Evolutionary conservation across 2,888 invertebrate species (phyloP).

Genomic region (Drosophila demipolita): DNA sequence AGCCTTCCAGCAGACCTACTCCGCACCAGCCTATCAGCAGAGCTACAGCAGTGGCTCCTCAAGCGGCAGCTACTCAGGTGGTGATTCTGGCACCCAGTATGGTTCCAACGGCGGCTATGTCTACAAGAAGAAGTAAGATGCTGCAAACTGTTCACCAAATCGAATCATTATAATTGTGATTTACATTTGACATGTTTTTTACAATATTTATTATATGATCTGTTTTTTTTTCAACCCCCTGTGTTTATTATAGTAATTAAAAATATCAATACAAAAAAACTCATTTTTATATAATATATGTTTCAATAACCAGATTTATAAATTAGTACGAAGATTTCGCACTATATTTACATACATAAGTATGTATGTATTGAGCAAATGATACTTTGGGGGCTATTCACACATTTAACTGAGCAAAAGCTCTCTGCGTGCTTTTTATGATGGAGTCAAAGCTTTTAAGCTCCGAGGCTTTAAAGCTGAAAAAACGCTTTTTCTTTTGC

Average conservation of each 20-base stretch:
- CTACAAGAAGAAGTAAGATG: conserved; percentile 81
- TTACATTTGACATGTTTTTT: conserved; percentile 33
- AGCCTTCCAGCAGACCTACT: conserved; percentile 41
- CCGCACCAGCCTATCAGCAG: conserved; percentile 42
- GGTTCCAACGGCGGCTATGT: conserved; percentile 83
- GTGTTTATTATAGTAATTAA: conserved; percentile 40
- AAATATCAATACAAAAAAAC: conserved; percentile 17
- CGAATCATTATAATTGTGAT: conserved; percentile 35
- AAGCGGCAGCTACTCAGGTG: conserved; percentile 55
- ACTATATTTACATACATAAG: not conserved
- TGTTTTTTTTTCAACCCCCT: conserved; percentile 37
- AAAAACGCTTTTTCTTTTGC: conserved; percentile 2
- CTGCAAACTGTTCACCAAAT: conserved; percentile 54
- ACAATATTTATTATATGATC: conserved; percentile 25
- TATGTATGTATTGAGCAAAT: not conserved
- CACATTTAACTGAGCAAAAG: conserved; percentile 6
- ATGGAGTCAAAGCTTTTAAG: conserved; percentile 1
- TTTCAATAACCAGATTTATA: conserved; percentile 6
- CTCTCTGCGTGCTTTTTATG: conserved; percentile 5
- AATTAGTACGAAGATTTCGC: not conserved
- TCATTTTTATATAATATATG: conserved; percentile 5
- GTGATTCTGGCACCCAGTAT: conserved; percentile 80
- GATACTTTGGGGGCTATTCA: not conserved
- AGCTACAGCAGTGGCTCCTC: conserved; percentile 57
- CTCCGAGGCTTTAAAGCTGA: conserved; percentile 1